Conservation (phyloP, 1,140 invertebrate species). For the Euura saliciscinereae region DNA sequence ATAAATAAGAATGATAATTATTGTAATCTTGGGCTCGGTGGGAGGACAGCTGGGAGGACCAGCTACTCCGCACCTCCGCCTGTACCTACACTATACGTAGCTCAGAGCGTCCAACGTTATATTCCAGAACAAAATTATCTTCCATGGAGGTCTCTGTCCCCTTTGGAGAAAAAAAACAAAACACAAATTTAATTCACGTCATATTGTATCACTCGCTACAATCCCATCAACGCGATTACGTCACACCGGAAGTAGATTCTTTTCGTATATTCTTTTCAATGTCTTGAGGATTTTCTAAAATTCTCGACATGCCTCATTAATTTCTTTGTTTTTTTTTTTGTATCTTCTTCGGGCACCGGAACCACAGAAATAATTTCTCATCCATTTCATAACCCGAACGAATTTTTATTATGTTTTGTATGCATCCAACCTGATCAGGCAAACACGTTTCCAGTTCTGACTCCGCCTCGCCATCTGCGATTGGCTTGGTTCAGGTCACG, state of each 20-base stretch:
- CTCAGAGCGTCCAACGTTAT: no score
- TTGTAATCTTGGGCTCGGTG: slow-evolving; percentile 47
- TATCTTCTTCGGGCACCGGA: background rate
- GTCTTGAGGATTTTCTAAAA: background rate
- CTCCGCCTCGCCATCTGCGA: background rate
- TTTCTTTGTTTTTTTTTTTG: no score
- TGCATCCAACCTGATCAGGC: background rate
- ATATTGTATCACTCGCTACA: no score
- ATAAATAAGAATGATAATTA: slow-evolving; percentile 53
- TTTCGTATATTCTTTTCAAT: background rate
- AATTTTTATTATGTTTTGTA: background rate
- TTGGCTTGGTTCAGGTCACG: background rate
- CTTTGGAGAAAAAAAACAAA: background rate
- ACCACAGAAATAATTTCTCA: background rate
- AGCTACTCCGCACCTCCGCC: slow-evolving; percentile 30
- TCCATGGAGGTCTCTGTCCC: slow-evolving; percentile 38
- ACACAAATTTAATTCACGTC: background rate
- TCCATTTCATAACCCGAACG: background rate
- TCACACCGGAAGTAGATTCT: no score
- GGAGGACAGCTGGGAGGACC: slow-evolving; percentile 52
- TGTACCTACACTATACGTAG: slow-evolving; percentile 18
- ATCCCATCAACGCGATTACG: no score
- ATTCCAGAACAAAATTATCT: slow-evolving; percentile 30
- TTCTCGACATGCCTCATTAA: background rate
- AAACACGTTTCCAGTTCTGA: background rate